Percentiles rank a stretch among this genome's conserved stretches.
These are phyloP conservation scores for Zaprionus obscuricornis DNA, from an alignment of 2,888 invertebrate genomes.

Conservation along the genomic window DNA sequence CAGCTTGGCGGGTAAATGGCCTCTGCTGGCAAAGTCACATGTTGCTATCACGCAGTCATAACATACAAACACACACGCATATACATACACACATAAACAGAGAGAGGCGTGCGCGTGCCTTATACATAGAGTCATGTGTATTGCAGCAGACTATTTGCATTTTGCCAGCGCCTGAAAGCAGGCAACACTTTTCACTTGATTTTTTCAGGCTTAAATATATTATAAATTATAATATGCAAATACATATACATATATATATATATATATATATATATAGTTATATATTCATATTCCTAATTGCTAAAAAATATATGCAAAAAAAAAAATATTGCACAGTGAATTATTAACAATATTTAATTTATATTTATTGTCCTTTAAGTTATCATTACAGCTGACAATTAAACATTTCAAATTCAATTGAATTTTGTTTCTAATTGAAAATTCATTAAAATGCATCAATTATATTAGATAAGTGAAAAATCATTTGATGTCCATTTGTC, in stretches of 20 bases:
- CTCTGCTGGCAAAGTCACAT: constrained; percentile 67
- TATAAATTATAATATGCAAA: background rate
- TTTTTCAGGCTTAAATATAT: background rate
- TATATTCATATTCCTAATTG: no score
- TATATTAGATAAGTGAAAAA: no score
- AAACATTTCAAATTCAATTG: no score
- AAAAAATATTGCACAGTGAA: no score
- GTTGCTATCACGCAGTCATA: constrained; percentile 57
- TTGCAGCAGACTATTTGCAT: background rate
- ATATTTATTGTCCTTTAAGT: no score
- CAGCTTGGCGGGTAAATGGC: constrained; percentile 65
- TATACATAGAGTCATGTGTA: background rate
- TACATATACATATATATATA: background rate
- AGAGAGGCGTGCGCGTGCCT: background rate
- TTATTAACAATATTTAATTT: no score
- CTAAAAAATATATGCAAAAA: no score
- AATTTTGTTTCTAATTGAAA: no score
- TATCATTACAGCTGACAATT: no score
- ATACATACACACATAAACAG: background rate
- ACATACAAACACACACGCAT: constrained; percentile 12
- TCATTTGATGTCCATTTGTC: no score
- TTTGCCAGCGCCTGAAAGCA: constrained; percentile 43
- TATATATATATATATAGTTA: background rate
- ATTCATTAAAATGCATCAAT: no score
- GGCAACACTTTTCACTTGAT: constrained; percentile 26